Evolutionary conservation across 2,797 vertebrate species (phyloP).

Genomic region (Gymnothorax javanicus): DNA sequence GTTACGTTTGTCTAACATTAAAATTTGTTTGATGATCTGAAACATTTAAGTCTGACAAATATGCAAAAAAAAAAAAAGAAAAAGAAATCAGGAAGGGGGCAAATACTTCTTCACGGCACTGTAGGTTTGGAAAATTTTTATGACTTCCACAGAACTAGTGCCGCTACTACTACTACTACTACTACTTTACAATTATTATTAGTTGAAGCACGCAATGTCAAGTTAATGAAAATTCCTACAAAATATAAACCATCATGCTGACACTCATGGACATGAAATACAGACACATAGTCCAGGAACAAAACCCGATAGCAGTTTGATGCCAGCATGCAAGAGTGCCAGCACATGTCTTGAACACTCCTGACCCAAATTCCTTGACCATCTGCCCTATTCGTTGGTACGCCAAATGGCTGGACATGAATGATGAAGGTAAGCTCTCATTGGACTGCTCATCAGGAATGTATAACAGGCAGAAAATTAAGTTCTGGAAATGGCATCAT

Average conservation of each 20-base stretch:
- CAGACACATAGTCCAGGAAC: background rate
- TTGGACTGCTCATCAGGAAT: constrained; percentile 59
- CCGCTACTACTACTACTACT: no score
- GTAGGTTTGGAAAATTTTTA: no score
- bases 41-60: no score
- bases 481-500: constrained; percentile 39
- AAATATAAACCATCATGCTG: background rate
- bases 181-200: no score
- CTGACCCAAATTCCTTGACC: background rate
- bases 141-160: no score
- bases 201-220: background rate
- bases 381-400: background rate
- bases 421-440: constrained; percentile 39
- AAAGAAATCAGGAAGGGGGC: no score
- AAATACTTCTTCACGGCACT: no score
- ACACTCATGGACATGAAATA: background rate
- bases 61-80: no score
- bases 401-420: constrained; percentile 42
- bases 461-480: constrained; percentile 61
- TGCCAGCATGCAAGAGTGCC: background rate
- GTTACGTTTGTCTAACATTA: no score
- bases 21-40: no score
- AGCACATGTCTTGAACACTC: background rate
- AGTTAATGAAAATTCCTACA: background rate
- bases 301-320: background rate